phyloP scores from a whole-genome alignment of 2,797 vertebrate genomes.

The Gorsachius magnificus region DNA sequence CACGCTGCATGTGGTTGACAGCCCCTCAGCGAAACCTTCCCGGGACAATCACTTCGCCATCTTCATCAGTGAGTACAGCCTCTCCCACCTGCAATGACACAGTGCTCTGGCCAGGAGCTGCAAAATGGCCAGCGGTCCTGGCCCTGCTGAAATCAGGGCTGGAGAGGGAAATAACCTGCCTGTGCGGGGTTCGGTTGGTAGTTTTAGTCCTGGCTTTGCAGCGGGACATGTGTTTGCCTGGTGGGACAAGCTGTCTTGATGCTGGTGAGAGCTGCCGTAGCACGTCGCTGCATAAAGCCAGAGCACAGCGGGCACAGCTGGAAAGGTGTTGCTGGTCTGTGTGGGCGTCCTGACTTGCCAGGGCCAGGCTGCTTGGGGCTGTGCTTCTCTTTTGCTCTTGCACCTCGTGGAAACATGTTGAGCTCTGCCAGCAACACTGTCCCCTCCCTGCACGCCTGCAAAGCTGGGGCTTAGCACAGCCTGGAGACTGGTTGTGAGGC shows the following conservation, averaged over 20 bases:
- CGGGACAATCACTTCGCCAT: slow-evolving; percentile 90
- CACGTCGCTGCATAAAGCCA: rapidly evolving
- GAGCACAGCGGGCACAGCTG: rapidly evolving
- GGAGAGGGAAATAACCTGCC: background rate
- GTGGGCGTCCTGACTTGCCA: background rate
- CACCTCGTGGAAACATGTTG: rapidly evolving
- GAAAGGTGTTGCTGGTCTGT: rapidly evolving
- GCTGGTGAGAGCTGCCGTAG: background rate
- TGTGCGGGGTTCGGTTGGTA: rapidly evolving
- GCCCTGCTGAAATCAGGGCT: background rate
- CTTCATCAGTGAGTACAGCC: slow-evolving; percentile 90
- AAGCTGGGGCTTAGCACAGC: background rate
- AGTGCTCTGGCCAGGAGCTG: background rate
- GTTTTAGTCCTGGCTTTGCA: background rate
- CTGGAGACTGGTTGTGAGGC: background rate
- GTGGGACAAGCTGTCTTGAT: background rate
- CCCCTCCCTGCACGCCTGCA: rapidly evolving
- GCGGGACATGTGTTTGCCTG: background rate
- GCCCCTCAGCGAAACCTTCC: slow-evolving; percentile 80
- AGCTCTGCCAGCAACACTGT: background rate
- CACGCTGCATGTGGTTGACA: slow-evolving; percentile 90
- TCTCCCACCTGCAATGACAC: background rate
- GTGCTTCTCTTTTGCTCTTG: background rate
- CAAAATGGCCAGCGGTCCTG: background rate
- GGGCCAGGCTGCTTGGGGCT: background rate